A percentile compares a stretch with the other conserved stretches of the same genome.
phyloP scores from a whole-genome alignment of 2,888 invertebrate genomes.

The Megastigmus dorsalis region DNA sequence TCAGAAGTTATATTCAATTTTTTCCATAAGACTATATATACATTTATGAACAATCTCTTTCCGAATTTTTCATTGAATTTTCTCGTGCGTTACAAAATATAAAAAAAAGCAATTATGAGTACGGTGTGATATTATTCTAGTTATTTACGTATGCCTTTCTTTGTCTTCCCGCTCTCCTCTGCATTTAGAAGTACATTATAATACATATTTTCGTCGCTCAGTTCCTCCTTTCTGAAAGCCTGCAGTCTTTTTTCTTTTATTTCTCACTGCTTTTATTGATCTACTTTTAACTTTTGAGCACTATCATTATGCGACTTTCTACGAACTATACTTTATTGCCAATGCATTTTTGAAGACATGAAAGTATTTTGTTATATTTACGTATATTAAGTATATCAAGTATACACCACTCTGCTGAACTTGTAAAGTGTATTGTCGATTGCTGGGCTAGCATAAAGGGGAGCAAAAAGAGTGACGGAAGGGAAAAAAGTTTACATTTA shows the following conservation, averaged over 20 bases:
- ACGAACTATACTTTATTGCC: conserved; percentile 39
- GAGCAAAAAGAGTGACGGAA: conserved; percentile 46
- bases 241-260: conserved; percentile 50
- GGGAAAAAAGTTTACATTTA: not conserved
- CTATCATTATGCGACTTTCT: conserved; percentile 45
- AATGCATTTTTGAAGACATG: conserved; percentile 37
- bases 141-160: conserved; percentile 50
- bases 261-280: conserved; percentile 49
- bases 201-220: conserved; percentile 51
- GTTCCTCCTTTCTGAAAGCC: conserved; percentile 54
- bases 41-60: conserved; percentile 49
- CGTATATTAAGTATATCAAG: not conserved
- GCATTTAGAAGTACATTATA: conserved; percentile 46
- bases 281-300: conserved; percentile 45
- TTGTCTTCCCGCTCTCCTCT: conserved; percentile 53
- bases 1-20: conserved; percentile 46
- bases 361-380: conserved; percentile 6
- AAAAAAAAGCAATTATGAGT: conserved; percentile 33
- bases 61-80: conserved; percentile 43
- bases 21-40: conserved; percentile 26
- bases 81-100: conserved; percentile 29
- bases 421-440: conserved; percentile 21
- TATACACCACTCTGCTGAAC: not conserved
- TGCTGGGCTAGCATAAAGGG: conserved; percentile 46
- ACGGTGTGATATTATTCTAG: conserved; percentile 32